Evolutionary conservation across 2,888 invertebrate genomes (phyloP), one percentile per base, ranked within the genome.

Genomic region (Gryllus longicercus): DNA sequence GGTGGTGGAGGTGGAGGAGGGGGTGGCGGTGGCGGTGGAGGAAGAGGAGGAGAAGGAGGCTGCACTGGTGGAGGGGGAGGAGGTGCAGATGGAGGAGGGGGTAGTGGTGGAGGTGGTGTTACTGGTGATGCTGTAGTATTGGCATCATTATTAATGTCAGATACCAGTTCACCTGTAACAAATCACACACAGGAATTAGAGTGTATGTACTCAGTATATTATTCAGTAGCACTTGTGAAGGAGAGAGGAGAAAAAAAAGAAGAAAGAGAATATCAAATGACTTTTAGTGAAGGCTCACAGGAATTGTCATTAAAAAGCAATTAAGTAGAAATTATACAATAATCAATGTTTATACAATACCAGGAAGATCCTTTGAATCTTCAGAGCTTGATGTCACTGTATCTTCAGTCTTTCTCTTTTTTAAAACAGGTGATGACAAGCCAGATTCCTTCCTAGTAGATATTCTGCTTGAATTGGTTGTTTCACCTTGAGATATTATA

Each of bases 401-500:
- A 2, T 74, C 77, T 21, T 80, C 80, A 21, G 51, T 80, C 77
- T 79, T 79, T 21, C 75, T 80, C 75, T 78, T 80, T 75, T 50
- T 80, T 74, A 50, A 75, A 50, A 50, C 77, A 21, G 49, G 50
- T 21, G 49, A 14, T 79, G 79, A 51, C 18, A 14, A 38, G 21
- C n/a, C 75, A 51, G 51, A 75, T 76, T 51, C n/a, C 50, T 75
- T 50, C 25, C 74, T 74, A 50, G 18, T 80, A 77, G 49, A 12
- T 11, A 18, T 8, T 2, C 21, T 21, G 50, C 76, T 78, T 23
- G 80, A 78, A 49, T 78, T 23, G 8, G 75, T 51, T 16, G 80
- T 78, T 12, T 74, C 79, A 16, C 49, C 85, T 0, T 85, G 85
- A 75, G 83, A 86, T 81, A 87, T 86, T 82, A 85, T 85, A n/a